Evolutionary conservation across 2,888 invertebrate genomes (phyloP).

Genomic region (Cosmorhoe ocellata): DNA sequence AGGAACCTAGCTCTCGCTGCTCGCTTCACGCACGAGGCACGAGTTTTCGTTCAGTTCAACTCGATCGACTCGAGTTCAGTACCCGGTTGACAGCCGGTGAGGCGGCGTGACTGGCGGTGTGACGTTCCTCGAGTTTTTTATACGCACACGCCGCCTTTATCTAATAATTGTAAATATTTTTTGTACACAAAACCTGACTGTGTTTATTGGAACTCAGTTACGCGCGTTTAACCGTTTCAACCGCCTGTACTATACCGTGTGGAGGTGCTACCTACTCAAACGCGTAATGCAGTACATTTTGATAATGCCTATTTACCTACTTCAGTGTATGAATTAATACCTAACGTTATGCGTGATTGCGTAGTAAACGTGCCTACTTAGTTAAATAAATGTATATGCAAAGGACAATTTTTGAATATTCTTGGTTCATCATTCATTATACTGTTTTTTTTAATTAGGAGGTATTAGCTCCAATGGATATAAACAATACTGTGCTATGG

Average conservation of each 20-base stretch:
- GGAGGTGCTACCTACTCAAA: conserved; percentile 42
- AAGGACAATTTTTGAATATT: conserved; percentile 22
- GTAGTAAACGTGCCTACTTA: conserved; percentile 27
- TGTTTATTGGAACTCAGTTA: conserved; percentile 46
- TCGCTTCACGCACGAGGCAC: conserved; percentile 37
- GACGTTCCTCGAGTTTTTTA: conserved; percentile 48
- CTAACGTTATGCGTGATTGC: conserved; percentile 37
- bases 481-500: conserved; percentile 50
- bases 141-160: conserved; percentile 77
- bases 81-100: conserved; percentile 80
- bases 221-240: conserved; percentile 31
- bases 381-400: conserved; percentile 21
- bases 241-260: conserved; percentile 34
- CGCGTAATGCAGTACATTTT: conserved; percentile 51
- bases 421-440: conserved; percentile 13
- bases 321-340: conserved; percentile 46
- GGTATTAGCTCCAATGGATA: conserved; percentile 45
- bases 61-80: conserved; percentile 73
- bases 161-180: conserved; percentile 66
- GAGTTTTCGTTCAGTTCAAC: conserved; percentile 57
- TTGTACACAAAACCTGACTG: conserved; percentile 57
- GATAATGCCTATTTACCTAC: conserved; percentile 60
- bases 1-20: conserved; percentile 47
- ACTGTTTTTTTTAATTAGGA: conserved; percentile 21
- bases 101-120: conserved; percentile 63